Conservation (phyloP, 2,888 invertebrate species). For the Sphaerolaimus hirsutus region DNA sequence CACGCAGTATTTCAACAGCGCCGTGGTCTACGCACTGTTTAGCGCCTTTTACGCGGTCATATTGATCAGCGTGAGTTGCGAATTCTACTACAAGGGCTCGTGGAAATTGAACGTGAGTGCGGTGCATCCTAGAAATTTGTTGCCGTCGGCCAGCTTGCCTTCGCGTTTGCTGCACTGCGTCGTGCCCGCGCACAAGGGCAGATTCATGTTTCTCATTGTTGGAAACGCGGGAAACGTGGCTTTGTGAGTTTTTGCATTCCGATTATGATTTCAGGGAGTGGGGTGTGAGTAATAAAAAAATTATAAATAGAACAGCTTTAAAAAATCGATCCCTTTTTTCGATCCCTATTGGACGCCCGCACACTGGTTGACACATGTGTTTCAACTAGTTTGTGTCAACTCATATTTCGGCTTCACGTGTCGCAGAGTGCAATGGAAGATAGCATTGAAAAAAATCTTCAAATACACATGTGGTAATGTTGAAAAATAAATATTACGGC, state of each 20-base stretch:
- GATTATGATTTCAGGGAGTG: no score
- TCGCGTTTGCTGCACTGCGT: conserved; percentile 10
- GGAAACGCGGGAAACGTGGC: conserved; percentile 5
- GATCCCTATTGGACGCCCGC: no score
- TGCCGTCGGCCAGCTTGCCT: conserved; percentile 1
- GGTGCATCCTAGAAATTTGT: neutral
- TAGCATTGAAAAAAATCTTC: no score
- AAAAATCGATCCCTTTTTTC: no score
- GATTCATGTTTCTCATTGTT: conserved; percentile 10
- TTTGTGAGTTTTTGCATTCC: neutral
- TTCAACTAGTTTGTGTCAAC: no score
- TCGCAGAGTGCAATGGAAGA: no score
- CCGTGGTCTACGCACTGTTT: conserved; percentile 45
- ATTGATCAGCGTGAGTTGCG: conserved; percentile 37
- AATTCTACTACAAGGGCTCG: conserved; percentile 35
- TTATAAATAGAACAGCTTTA: no score
- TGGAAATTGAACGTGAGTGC: conserved; percentile 33
- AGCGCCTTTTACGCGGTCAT: conserved; percentile 42
- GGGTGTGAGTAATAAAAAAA: no score
- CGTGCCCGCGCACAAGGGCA: conserved; percentile 10
- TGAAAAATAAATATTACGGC: no score
- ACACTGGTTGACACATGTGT: no score
- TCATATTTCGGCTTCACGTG: no score
- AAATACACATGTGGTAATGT: no score
- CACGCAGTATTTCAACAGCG: conserved; percentile 11